Percentiles rank a stretch among this genome's conserved stretches.
Evolutionary conservation across 2,888 invertebrate species (phyloP).

Genomic region (Drosophila austrosaltans): DNA sequence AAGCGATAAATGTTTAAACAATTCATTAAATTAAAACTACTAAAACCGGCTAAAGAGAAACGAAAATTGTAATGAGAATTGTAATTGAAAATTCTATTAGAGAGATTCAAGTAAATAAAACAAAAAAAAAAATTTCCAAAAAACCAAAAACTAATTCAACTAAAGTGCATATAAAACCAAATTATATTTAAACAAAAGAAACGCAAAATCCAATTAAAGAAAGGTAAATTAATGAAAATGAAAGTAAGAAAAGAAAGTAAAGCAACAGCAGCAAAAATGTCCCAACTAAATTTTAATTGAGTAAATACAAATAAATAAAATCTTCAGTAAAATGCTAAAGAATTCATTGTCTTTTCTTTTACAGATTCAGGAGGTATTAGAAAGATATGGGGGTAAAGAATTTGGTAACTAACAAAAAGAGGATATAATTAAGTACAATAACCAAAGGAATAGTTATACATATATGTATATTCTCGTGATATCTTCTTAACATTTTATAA

Average conservation of each 20-base stretch:
- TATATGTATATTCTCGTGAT: too few relatives aligned
- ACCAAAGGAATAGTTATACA: too few relatives aligned
- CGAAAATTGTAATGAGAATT: constrained; percentile 28
- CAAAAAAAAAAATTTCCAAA: constrained; percentile 24
- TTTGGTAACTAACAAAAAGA: neutral
- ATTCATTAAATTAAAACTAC: constrained; percentile 62
- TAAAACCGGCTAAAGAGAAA: constrained; percentile 10
- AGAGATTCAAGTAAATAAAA: constrained; percentile 1
- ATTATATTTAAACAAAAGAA: constrained; percentile 51
- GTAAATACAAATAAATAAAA: constrained; percentile 72
- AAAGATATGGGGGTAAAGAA: neutral
- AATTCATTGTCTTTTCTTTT: neutral
- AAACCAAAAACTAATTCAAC: constrained; percentile 69
- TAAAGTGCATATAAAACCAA: constrained; percentile 54
- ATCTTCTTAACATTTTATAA: too few relatives aligned
- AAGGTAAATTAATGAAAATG: constrained; percentile 47
- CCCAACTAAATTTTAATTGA: constrained; percentile 78
- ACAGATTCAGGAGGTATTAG: neutral
- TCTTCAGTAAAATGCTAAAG: constrained; percentile 27
- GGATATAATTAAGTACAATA: too few relatives aligned
- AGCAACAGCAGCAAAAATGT: constrained; percentile 56
- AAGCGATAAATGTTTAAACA: constrained; percentile 60
- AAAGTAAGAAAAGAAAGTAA: constrained; percentile 32
- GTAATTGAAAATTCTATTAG: constrained; percentile 59
- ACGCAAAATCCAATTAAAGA: constrained; percentile 24